Evolutionary conservation across 1,140 invertebrate species (phyloP), one percentile per base, ranked within the genome.

Genomic region (Pseudomyrmex flavicornis): DNA sequence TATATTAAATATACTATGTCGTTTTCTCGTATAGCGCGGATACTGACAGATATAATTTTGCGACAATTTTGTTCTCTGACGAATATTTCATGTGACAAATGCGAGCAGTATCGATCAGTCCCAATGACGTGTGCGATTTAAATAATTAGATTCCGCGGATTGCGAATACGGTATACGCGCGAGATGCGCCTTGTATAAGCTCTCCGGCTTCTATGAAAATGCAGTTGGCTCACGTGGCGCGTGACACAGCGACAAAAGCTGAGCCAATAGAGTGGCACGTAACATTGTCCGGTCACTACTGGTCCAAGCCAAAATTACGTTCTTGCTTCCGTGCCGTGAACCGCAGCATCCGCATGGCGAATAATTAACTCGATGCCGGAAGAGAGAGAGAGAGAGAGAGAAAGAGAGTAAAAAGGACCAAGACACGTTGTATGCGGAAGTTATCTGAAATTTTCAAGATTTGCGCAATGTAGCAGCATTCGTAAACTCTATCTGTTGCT

Each of bases 361-460:
- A 80, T 80, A 80, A 80, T 80, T 80, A 80, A 80, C 68, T 17
- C 48, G 48, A 79, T 66, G 44, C 35, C 3, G n/a, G 12, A 35
- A 52, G 73, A 13, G 35, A 7, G 46, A 20, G 26, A 46, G 12
- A n/a, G 48, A 4, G 3, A n/a, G 48, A 2, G n/a, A n/a, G n/a
- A n/a, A n/a, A n/a, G n/a, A n/a, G 7, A 50, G 4, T 8, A n/a
- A 9, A n/a, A 26, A 13, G 50, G 46, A 69, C 35, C 52, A 48
- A 79, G 54, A n/a, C 54, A n/a, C 76, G 12, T 70, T 79, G 59
- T 65, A 79, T 70, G 48, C 56, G 65, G 54, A 52, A 46, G 59
- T 70, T 79, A 66, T 80, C 52, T 80, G 66, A 80, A 80, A 80
- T 80, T 70, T 80, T 80, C 46, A 80, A 20, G 50, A 54, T 69